Percentiles rank a stretch among this genome's conserved stretches.
These are phyloP conservation scores for Platyscapa corneri DNA, from an alignment of 1,140 invertebrate species.

Conservation along the genomic window DNA sequence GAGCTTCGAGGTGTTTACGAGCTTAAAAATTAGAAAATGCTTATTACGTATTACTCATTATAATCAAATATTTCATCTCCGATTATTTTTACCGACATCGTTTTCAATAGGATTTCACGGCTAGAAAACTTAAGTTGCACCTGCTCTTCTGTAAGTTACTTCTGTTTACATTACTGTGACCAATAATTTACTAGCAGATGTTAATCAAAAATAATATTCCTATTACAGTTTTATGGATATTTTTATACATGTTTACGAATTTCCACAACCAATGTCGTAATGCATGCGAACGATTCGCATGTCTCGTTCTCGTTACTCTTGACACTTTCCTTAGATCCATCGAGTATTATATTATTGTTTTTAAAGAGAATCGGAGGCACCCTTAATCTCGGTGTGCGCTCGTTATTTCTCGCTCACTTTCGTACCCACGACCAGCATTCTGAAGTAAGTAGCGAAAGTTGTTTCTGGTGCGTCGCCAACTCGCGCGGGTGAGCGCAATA, in stretches of 20 bases:
- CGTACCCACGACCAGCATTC: constrained; percentile 3
- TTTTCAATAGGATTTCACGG: too few species aligned
- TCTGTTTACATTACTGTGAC: background rate
- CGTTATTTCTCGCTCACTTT: background rate
- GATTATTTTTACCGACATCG: too few species aligned
- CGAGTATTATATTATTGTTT: constrained; percentile 45
- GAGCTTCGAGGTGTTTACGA: background rate
- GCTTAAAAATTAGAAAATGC: background rate
- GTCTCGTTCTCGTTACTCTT: background rate
- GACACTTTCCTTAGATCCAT: background rate
- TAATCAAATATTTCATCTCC: too few species aligned
- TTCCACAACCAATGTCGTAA: background rate
- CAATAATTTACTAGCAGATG: background rate
- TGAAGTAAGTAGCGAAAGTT: constrained; percentile 33
- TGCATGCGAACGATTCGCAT: constrained; percentile 1
- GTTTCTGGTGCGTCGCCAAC: constrained; percentile 51
- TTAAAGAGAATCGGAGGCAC: constrained; percentile 31
- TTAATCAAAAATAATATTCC: background rate
- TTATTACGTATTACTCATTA: too few species aligned
- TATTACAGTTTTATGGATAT: background rate
- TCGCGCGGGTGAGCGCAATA: background rate
- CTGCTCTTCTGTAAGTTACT: background rate
- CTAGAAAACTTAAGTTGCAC: too few species aligned
- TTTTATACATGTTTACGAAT: too few species aligned
- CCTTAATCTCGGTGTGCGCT: constrained; percentile 13